Evolutionary conservation across 1,140 invertebrate species (phyloP), one percentile per base, ranked within the genome.

Genomic region (Papilio dardanus): DNA sequence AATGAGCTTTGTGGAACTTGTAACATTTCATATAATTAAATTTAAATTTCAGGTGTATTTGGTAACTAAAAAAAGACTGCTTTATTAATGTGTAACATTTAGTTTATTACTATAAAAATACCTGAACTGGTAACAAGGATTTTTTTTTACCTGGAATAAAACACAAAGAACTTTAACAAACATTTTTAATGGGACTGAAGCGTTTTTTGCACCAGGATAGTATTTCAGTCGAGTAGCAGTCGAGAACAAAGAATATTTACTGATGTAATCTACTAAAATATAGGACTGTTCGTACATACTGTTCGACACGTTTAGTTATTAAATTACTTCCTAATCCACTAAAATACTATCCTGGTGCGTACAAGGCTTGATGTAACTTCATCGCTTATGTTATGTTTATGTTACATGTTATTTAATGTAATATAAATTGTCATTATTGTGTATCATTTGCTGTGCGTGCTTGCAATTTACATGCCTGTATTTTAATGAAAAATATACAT

Each of bases 401-500:
- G 0, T 19, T 19, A 6, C 16, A 46, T 46, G 42, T 19, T 46
- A 46, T 19, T 46, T 46, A 46, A 46, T 19, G 16, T 46, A 46
- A 46, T 46, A 6, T 46, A n/a, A n/a, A n/a, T n/a, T n/a, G n/a
- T n/a, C n/a, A n/a, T n/a, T n/a, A n/a, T n/a, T n/a, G n/a, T n/a
- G n/a, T n/a, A n/a, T n/a, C n/a, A n/a, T n/a, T n/a, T 19, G 42
- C 42, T 46, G 42, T 46, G 42, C 42, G 42, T 46, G 42, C 19
- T 46, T 46, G 4, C 42, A 46, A 19, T 46, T 46, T 12, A 12
- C 19, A 19, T 46, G n/a, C 19, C 7, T 37, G 30, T 10, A 28
- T 19, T 14, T 28, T 1, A 31, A 76, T 33, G 71, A 40, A 67
- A n/a, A 33, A 19, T 58, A 30, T 21, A 31, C 83, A 81, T n/a